Conservation (phyloP, 2,113 vertebrate species). For the Platichthys stellatus region DNA sequence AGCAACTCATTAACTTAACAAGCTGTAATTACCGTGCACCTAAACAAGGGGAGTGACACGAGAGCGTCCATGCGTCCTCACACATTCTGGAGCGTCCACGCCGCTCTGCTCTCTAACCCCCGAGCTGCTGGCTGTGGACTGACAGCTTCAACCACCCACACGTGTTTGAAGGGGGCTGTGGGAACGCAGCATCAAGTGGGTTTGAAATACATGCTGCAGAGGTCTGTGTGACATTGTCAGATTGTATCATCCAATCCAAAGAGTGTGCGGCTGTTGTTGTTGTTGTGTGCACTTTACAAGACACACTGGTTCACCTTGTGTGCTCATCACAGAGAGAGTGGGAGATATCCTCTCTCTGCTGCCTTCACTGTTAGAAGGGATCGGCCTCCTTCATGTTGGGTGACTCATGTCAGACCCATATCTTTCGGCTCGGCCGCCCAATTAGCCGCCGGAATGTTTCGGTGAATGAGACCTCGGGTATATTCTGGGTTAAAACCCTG, state of each 20-base stretch:
- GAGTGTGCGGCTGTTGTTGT: neutral
- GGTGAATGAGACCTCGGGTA: too few relatives aligned
- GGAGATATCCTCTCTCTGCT: neutral
- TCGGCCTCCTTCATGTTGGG: too few relatives aligned
- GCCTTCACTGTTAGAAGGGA: too few relatives aligned
- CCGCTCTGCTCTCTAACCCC: constrained; percentile 45
- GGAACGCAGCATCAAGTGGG: constrained; percentile 37
- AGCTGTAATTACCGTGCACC: constrained; percentile 38
- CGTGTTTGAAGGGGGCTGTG: constrained; percentile 40
- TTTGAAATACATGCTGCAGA: constrained; percentile 34
- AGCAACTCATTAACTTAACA: neutral
- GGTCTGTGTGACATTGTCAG: constrained; percentile 48
- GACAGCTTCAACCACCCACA: constrained; percentile 52
- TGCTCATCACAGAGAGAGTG: neutral
- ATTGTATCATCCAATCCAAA: constrained; percentile 39
- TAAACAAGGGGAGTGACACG: neutral
- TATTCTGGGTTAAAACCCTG: too few relatives aligned
- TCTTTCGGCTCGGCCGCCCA: too few relatives aligned
- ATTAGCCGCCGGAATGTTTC: too few relatives aligned
- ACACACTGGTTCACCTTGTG: neutral
- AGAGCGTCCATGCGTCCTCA: constrained; percentile 15
- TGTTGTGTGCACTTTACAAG: neutral
- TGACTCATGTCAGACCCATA: too few relatives aligned
- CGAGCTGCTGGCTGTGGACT: constrained; percentile 46
- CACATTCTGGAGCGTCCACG: constrained; percentile 30